Percentiles rank a stretch among this genome's conserved stretches.
Evolutionary conservation across 2,113 vertebrate genomes (phyloP).

Genomic region (Limnothrissa miodon): DNA sequence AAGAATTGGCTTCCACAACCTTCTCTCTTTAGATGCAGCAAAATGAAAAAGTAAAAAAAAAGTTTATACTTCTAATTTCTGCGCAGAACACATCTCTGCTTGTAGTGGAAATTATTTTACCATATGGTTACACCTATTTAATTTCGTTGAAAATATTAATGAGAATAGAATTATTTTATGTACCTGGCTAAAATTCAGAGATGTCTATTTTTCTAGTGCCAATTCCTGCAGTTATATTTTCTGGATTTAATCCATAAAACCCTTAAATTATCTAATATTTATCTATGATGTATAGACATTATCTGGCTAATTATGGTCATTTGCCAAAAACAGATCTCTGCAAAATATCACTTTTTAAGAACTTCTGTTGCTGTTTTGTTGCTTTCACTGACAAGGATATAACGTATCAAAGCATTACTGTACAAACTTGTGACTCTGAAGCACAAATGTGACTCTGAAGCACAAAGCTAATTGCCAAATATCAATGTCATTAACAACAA

Average conservation of each 20-base stretch:
- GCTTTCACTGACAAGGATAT: no score
- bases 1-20: neutral
- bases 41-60: neutral
- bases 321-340: no score
- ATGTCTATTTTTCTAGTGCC: conserved; percentile 16
- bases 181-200: neutral
- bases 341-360: no score
- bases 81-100: neutral
- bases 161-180: conserved; percentile 13
- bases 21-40: neutral
- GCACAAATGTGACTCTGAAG: no score
- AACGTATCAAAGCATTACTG: no score
- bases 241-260: neutral
- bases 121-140: neutral
- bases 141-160: neutral
- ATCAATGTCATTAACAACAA: no score
- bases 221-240: neutral
- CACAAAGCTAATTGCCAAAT: no score
- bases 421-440: no score
- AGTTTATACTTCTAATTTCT: neutral
- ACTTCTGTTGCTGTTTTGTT: no score
- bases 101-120: neutral
- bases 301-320: no score
- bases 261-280: neutral
- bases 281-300: no score